Evolutionary conservation across 2,797 vertebrate species (phyloP).

Genomic region (Paguma larvata): DNA sequence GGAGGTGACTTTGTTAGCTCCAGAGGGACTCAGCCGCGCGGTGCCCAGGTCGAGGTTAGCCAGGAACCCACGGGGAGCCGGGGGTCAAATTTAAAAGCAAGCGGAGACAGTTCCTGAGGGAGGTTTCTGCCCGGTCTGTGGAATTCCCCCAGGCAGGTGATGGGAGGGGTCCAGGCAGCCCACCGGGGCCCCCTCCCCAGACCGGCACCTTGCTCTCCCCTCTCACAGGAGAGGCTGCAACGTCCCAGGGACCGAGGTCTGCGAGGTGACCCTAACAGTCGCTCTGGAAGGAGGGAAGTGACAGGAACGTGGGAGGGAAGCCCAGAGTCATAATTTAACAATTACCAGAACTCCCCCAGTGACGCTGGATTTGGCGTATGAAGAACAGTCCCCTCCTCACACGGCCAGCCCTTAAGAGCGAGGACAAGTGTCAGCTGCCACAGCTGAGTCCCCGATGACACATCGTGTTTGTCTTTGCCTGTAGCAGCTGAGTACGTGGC

Average conservation of each 20-base stretch:
- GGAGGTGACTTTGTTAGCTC: background rate
- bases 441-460: background rate
- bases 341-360: background rate
- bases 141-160: background rate
- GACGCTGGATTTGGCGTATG: rapidly evolving
- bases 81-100: background rate
- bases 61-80: background rate
- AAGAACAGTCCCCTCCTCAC: background rate
- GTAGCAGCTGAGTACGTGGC: background rate
- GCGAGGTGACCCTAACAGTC: background rate
- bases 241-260: rapidly evolving
- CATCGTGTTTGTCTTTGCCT: background rate
- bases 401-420: background rate
- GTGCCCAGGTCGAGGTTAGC: background rate
- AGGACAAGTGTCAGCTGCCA: too few relatives aligned
- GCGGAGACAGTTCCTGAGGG: slow-evolving; percentile 24
- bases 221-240: too few relatives aligned
- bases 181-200: background rate
- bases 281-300: background rate
- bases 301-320: background rate
- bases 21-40: background rate
- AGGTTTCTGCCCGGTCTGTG: background rate
- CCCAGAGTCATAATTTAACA: background rate
- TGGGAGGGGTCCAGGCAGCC: background rate
- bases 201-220: rapidly evolving